Evolutionary conservation across 2,888 invertebrate genomes (phyloP), one percentile per base, ranked within the genome.

Genomic region (Vanessa cardui): DNA sequence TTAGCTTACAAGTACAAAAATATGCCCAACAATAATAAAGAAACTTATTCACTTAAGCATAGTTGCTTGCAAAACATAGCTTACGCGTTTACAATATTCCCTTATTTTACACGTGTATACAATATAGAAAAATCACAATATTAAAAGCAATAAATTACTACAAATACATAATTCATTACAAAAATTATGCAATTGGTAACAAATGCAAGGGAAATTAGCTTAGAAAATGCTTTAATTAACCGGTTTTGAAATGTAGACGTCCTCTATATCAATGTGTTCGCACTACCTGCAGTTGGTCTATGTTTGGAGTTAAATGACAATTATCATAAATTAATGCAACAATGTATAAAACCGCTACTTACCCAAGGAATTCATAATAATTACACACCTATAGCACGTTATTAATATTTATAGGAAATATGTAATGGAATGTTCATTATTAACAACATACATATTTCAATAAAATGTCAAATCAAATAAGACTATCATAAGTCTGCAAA

Each of bases 321-420:
- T 69, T 62, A 49, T 20, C 56, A 61, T 61, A 66, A 15, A 61
- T 52, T 9, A 61, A 66, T 61, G 47, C 60, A 56, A 66, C 60
- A 54, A 66, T 61, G 60, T 66, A 50, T 26, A 45, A n/a, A 61
- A 61, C 54, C 18, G 45, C 20, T 21, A 61, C 39, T 60, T 20
- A 59, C 21, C 9, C 44, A 26, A 56, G 39, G 52, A 66, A 66
- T 60, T 62, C 45, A 60, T 69, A 60, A 56, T 69, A 60, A 60
- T 60, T 49, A 47, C 26, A 58, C 31, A 56, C 7, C 45, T 66
- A 66, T 63, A 4, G 18, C 39, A 33, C 49, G 50, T 18, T 60
- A 66, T 69, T 26, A 69, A 60, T 69, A 69, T 63, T 58, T 21
- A 50, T 64, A 58, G 58, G 16, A 21, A 58, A 47, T 44, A 39